Evolutionary conservation across 2,888 invertebrate species (phyloP), one percentile per base, ranked within the genome.

Genomic region (Tortrix viridana): DNA sequence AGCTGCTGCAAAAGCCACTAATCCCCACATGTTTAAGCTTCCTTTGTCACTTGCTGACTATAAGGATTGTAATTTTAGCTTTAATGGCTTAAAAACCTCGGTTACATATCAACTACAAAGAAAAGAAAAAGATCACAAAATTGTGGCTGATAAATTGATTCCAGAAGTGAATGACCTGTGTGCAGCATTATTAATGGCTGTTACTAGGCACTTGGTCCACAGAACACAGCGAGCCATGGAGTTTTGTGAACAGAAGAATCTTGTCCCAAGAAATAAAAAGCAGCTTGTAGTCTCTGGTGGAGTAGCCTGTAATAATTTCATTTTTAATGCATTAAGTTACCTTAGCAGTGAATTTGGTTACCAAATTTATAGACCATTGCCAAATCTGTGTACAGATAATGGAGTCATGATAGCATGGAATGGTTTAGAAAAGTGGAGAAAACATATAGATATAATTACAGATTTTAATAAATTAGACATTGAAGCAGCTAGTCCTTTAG

Each of bases 371-470:
- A 94, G 96, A 69, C 98, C 99, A 6, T 94, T 96, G 1, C 95
- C 96, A 41, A 94, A 95, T 74, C 93, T 98, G 43, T 99, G 99
- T 82, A 98, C 98, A 0, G 99, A 99, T 85, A 99, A 99, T 93
- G 99, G 99, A 19, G 95, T 98, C 26, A 99, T 99, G 99, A 98
- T 99, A 77, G 99, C 99, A 32, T 99, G 99, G 98, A 98, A 98
- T 92, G 99, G 98, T 3, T 92, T 98, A 57, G 98, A 99, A 85
- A 96, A 95, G 84, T 95, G 94, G 92, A 85, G 75, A 66, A 84
- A 81, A 61, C 86, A 93, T 19, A 71, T 88, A 66, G 95, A 94
- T 67, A 81, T 94, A 67, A 72, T 88, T 54, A 85, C 76, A 67
- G 92, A 96, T 80, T 89, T 96, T 57, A 94, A 95, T 66, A 80